Evolutionary conservation across 2,888 invertebrate genomes (phyloP).

Genomic region (Bembecia ichneumoniformis): DNA sequence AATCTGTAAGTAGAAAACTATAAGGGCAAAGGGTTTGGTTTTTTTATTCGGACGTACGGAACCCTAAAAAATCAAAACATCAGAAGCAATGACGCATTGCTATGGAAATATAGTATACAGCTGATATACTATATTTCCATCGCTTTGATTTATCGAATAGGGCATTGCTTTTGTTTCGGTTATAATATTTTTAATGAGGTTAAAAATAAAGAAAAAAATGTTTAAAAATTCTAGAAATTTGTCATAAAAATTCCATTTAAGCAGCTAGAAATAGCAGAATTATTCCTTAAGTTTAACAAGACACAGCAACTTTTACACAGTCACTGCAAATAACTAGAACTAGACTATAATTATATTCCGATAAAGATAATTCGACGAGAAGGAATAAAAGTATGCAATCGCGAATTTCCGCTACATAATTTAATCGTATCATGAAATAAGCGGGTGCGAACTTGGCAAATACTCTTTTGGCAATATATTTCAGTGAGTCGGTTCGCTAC

Average conservation of each 20-base stretch:
- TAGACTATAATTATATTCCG: slow-evolving; percentile 26
- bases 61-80: too few relatives aligned
- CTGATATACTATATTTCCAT: too few relatives aligned
- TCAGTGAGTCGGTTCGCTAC: slow-evolving; percentile 14
- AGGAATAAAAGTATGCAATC: slow-evolving; percentile 9
- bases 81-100: too few relatives aligned
- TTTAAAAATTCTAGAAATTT: background rate
- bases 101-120: too few relatives aligned
- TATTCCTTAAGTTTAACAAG: too few relatives aligned
- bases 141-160: too few relatives aligned
- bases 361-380: slow-evolving; percentile 26
- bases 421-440: slow-evolving; percentile 37
- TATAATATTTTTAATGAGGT: too few relatives aligned
- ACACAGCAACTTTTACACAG: slow-evolving; percentile 2
- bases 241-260: background rate
- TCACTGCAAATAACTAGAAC: slow-evolving; percentile 36
- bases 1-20: too few relatives aligned
- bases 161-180: too few relatives aligned
- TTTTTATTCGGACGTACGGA: too few relatives aligned
- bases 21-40: too few relatives aligned
- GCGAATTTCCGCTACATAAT: slow-evolving; percentile 22
- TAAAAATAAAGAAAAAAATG: background rate
- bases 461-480: slow-evolving; percentile 16
- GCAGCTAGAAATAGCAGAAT: too few relatives aligned
- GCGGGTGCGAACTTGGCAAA: slow-evolving; percentile 27